Evolutionary conservation across 1,140 invertebrate species (phyloP).

Genomic region (Bombus ignitus): DNA sequence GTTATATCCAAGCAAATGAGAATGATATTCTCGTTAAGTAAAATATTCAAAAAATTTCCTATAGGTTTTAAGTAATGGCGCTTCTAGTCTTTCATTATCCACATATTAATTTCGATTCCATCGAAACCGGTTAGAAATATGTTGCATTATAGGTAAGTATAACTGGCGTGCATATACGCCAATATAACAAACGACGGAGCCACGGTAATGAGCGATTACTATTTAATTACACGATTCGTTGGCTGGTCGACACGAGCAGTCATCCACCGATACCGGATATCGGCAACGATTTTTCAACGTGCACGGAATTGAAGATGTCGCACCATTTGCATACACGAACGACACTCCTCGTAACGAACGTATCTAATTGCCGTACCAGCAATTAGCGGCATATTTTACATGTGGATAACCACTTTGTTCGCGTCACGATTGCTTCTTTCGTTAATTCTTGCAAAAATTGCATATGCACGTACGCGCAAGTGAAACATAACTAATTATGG

Average conservation of each 20-base stretch:
- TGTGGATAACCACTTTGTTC: background rate
- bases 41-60: background rate
- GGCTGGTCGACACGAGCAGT: slow-evolving; percentile 8
- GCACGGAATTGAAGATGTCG: slow-evolving; percentile 33
- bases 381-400: slow-evolving; percentile 10
- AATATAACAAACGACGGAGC: slow-evolving; percentile 7
- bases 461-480: background rate
- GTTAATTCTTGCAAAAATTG: background rate
- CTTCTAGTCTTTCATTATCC: background rate
- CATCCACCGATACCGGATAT: slow-evolving; percentile 52
- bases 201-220: slow-evolving; percentile 56
- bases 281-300: slow-evolving; percentile 53
- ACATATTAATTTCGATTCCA: background rate
- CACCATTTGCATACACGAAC: slow-evolving; percentile 32
- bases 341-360: slow-evolving; percentile 29
- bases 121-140: slow-evolving; percentile 35
- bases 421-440: background rate
- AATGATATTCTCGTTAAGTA: background rate
- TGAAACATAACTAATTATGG: too few relatives aligned
- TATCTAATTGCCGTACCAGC: slow-evolving; percentile 37
- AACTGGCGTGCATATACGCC: background rate
- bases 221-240: slow-evolving; percentile 56
- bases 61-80: background rate
- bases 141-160: background rate
- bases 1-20: background rate